Evolutionary conservation across 2,888 invertebrate genomes (phyloP), one percentile per base, ranked within the genome.

Genomic region (Automeris io): DNA sequence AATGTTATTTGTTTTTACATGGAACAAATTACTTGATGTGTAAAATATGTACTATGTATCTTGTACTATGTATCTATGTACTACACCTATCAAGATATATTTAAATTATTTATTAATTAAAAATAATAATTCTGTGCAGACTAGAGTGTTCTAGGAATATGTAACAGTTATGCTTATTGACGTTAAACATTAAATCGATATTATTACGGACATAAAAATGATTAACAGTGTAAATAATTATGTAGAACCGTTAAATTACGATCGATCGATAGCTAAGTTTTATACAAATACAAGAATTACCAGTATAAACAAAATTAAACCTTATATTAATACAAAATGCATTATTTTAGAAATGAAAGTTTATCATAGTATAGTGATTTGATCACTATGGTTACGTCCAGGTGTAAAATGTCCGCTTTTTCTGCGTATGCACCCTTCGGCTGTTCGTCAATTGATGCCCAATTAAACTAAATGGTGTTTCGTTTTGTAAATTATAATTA

Each of bases 351-450:
- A n/a, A 23, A 2, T 19, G 2, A 25, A 16, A n/a, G 11, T 37
- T 26, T n/a, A 5, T n/a, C 7, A 22, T 8, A 39, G 41, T 74
- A 69, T 78, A 72, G 75, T 85, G 85, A 86, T 86, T 86, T 73
- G 70, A 79, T 85, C 80, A 62, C 85, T 75, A 86, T 86, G 82
- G 86, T 75, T 70, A 86, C 85, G 45, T 69, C 85, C 85, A 86
- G 85, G 85, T 86, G 85, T 71, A 57, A 51, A 48, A 60, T 59
- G 56, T 53, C 57, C 56, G 59, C 48, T 61, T 73, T 70, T 70
- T 61, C 47, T 54, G 55, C 56, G 54, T 48, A 39, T 34, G 48
- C 56, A 68, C 70, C 73, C 68, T 55, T 54, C 51, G 47, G 36
- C 40, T 26, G 35, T 52, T 49, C 40, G 51, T 46, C 48, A 48